Evolutionary conservation across 2,888 invertebrate genomes (phyloP).

Genomic region (Eudasyphora cyanicolor): DNA sequence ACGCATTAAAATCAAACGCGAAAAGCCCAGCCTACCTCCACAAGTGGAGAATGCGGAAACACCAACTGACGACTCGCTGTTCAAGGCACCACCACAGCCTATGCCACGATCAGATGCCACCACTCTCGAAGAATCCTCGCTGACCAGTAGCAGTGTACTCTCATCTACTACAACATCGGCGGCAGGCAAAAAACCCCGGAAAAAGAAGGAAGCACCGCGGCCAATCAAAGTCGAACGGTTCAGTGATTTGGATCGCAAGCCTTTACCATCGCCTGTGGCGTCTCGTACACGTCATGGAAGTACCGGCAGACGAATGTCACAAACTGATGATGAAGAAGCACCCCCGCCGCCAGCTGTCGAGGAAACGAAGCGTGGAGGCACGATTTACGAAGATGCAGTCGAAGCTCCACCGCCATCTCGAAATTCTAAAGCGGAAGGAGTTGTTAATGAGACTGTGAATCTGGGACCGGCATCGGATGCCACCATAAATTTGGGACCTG

Average conservation of each 20-base stretch:
- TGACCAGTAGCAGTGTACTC: conserved; percentile 59
- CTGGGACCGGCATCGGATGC: conserved; percentile 47
- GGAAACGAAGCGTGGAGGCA: conserved; percentile 63
- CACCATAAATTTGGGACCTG: conserved; percentile 64
- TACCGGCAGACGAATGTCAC: conserved; percentile 49
- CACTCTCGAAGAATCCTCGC: conserved; percentile 60
- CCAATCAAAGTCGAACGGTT: conserved; percentile 78
- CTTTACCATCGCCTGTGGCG: conserved; percentile 68
- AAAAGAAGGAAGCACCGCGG: conserved; percentile 69
- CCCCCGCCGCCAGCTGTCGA: conserved; percentile 31
- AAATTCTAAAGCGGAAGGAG: conserved; percentile 29
- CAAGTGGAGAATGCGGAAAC: conserved; percentile 1
- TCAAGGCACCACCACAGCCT: conserved; percentile 34
- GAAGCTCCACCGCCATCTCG: conserved; percentile 61
- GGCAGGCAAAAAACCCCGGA: conserved; percentile 70
- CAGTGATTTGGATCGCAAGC: conserved; percentile 70
- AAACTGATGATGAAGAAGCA: conserved; percentile 20
- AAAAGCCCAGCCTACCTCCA: conserved; percentile 69
- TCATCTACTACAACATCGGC: conserved; percentile 47
- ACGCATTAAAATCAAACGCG: conserved; percentile 72
- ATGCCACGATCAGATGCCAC: conserved; percentile 54
- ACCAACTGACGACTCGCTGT: neutral
- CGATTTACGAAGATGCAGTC: conserved; percentile 80
- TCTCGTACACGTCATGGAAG: conserved; percentile 73
- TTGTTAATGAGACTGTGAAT: conserved; percentile 44